A percentile compares a stretch with the other conserved stretches of the same genome.
phyloP scores from a whole-genome alignment of 92 coral and sea anemone genomes.

The Micromussa lordhowensis region DNA sequence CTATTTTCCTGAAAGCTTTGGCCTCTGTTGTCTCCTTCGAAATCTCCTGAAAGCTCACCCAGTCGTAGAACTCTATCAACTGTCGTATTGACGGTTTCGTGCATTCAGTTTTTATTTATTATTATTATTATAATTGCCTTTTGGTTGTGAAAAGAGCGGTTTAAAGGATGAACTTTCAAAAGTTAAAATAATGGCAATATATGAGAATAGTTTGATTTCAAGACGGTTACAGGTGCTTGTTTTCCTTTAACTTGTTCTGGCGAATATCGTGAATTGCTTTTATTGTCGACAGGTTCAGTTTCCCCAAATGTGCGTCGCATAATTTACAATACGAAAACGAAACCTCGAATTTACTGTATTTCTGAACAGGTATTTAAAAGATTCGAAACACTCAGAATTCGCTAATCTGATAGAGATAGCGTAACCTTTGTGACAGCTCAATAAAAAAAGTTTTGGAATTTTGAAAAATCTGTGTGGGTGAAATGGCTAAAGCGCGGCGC shows the following conservation, averaged over 20 bases:
- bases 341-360: constrained; percentile 3
- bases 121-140: background rate
- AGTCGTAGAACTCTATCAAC: background rate
- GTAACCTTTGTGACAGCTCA: constrained; percentile 21
- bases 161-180: background rate
- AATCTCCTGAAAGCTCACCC: background rate
- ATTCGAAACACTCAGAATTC: constrained; percentile 39
- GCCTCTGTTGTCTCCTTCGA: background rate
- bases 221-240: background rate
- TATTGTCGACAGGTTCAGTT: background rate
- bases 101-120: background rate
- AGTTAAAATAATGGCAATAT: background rate
- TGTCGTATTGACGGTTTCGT: background rate
- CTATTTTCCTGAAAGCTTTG: background rate
- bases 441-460: background rate
- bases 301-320: background rate
- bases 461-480: background rate
- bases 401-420: constrained; percentile 34
- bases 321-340: background rate
- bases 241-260: background rate
- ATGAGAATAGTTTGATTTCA: background rate
- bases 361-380: constrained; percentile 35
- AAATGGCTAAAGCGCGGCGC: background rate
- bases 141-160: background rate
- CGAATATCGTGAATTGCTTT: constrained; percentile 10